Base-by-base conservation (phyloP, 2,113 vertebrate species). In the Malurus melanocephalus region DNA sequence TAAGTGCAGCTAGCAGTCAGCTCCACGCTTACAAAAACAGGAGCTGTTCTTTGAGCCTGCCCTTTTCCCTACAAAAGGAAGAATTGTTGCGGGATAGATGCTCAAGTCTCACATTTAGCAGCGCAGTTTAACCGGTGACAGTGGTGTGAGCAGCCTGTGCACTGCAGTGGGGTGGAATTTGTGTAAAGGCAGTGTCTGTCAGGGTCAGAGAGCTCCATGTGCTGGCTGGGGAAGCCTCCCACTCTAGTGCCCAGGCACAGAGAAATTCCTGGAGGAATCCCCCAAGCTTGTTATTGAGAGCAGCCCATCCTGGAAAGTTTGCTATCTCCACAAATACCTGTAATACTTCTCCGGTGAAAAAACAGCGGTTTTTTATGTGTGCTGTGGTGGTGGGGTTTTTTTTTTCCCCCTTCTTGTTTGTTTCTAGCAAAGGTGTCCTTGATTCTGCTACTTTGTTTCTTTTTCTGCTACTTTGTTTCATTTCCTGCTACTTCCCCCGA, bases 251-350 rank as follows among this genome's bases (percentile, higher is more conserved):
- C 7, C 22, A 61, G 46, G 18, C 9, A 43, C 27, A 24, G 26
- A 22, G 30, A 52, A 38, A 0, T 13, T n/a, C 20, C 46, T 57
- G 26, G 12, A 40, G 42, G 16, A 56, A 38, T 32, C 73, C 16
- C 32, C 46, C 20, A 59, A 46, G 15, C 17, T 5, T 42, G 5
- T 18, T 48, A 11, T 17, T 24, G 35, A 78, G n/a, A 68, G 7
- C 5, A 33, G 30, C 13, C 11, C 1, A 0, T 49, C 40, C 38
- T 52, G 45, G 26, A 38, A 62, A 33, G 32, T 8, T 11, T 11
- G 3, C 3, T 1, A 3, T 21, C 5, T 43, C 2, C 0, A 49
- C n/a, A 46, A 64, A 24, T 21, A 45, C 13, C 24, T 65, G 16
- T 56, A 74, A 24, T 17, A 2, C 6, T 30, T 49, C 16, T 45